Base-by-base conservation (phyloP, 2,113 vertebrate genomes). In the Macaca nemestrina region DNA sequence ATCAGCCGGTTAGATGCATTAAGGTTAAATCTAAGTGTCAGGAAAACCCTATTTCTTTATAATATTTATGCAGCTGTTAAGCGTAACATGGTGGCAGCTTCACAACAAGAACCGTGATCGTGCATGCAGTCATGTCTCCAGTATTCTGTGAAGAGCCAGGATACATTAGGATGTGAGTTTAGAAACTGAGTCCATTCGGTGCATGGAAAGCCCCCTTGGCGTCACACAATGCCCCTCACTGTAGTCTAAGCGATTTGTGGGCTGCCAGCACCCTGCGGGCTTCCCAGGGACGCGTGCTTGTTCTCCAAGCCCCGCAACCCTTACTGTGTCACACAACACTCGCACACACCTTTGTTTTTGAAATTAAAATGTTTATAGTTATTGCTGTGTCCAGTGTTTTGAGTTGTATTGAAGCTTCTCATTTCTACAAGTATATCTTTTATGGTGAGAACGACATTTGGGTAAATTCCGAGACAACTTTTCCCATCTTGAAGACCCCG, bases 341-440 rank as follows among this genome's bases (percentile, higher is more conserved):
- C 30, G 87, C 94, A 84, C 93, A 97, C 27, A 23, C 84, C 81
- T 89, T 87, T 81, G 70, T 81, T 96, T 97, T 70, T 22, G 88
- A 43, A 92, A 98, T 95, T 97, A 98, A 98, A 97, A 90, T 70
- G 72, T 98, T 98, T 97, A 88, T 72, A 95, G 67, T 78, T 48
- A 75, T 4, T 27, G 10, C 59, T 61, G 89, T 72, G 50, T 91
- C 78, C 2, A 0, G 73, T 79, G 40, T 4, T 76, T 64, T 95
- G n/a, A 20, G 12, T 96, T 64, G 12, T 57, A 48, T 8, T n/a
- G 0, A 52, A 82, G 79, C 12, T 57, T 25, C n/a, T 45, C 45
- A 5, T 76, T 86, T 82, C 59, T 87, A 68, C 76, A 85, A 22
- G 13, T 0, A 5, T 16, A 43, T n/a, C 35, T 61, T 78, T 55